Percentiles rank a stretch among this genome's conserved stretches.
Conservation (phyloP, 2,888 invertebrate genomes). For the Dexiosoma caninum region DNA sequence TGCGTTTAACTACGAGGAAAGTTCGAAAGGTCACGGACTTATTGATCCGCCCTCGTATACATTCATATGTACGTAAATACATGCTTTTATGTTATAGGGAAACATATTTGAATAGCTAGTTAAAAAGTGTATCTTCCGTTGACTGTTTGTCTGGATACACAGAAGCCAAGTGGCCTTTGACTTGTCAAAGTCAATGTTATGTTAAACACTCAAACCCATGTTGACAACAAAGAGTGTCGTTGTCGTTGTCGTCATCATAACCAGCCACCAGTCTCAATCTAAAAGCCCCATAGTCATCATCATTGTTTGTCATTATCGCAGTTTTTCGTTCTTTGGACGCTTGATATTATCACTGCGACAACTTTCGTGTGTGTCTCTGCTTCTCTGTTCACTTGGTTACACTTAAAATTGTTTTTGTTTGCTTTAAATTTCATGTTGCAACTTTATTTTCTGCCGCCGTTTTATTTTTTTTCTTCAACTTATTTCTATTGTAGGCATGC, state of each 20-base stretch:
- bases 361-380: slow-evolving; percentile 18
- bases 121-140: slow-evolving; percentile 20
- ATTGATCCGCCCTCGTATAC: background rate
- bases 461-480: slow-evolving; percentile 1
- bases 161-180: slow-evolving; percentile 66
- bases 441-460: slow-evolving; percentile 9
- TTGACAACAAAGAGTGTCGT: slow-evolving; percentile 60
- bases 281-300: background rate
- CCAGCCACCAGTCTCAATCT: slow-evolving; percentile 7
- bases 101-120: slow-evolving; percentile 27
- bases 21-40: slow-evolving; percentile 5
- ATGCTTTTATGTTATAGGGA: background rate
- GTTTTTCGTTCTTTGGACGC: slow-evolving; percentile 14
- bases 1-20: too few relatives aligned
- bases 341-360: slow-evolving; percentile 57
- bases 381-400: slow-evolving; percentile 38
- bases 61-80: background rate
- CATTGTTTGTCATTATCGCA: background rate
- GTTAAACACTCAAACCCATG: slow-evolving; percentile 62
- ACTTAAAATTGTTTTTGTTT: slow-evolving; percentile 29
- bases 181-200: slow-evolving; percentile 65
- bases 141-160: slow-evolving; percentile 19
- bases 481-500: slow-evolving; percentile 44
- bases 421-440: background rate
- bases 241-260: slow-evolving; percentile 38